Evolutionary conservation across 2,113 vertebrate species (phyloP).

Genomic region (Syrmaticus mikado): DNA sequence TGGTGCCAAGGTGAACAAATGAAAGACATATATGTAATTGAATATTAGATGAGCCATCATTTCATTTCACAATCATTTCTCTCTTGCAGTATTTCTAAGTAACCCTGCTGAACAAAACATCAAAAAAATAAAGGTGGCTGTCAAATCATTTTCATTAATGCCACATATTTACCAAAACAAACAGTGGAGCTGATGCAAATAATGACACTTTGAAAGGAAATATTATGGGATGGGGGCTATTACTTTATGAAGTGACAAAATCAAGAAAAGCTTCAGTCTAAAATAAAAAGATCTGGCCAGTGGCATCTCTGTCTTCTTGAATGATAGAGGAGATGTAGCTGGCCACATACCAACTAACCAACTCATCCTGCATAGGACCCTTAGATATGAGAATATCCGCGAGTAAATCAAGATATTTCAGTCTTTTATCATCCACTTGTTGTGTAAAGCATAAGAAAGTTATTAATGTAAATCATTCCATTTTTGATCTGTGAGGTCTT

Average conservation of each 20-base stretch:
- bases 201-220: neutral
- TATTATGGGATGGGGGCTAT: neutral
- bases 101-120: neutral
- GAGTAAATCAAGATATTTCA: neutral
- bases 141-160: neutral
- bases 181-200: neutral
- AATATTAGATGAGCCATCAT: slow-evolving; percentile 51
- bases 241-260: neutral
- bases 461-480: neutral
- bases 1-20: slow-evolving; percentile 38
- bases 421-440: neutral
- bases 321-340: neutral
- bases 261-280: neutral
- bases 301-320: neutral
- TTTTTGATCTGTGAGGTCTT: neutral
- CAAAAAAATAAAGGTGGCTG: neutral
- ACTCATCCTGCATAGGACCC: neutral
- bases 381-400: neutral
- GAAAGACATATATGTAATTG: slow-evolving; percentile 38
- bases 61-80: slow-evolving; percentile 29
- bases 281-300: neutral
- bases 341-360: neutral
- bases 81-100: neutral
- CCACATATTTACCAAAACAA: neutral
- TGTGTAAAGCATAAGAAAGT: neutral